Evolutionary conservation across 1,140 invertebrate genomes (phyloP).

Genomic region (Platorchestia sp.): DNA sequence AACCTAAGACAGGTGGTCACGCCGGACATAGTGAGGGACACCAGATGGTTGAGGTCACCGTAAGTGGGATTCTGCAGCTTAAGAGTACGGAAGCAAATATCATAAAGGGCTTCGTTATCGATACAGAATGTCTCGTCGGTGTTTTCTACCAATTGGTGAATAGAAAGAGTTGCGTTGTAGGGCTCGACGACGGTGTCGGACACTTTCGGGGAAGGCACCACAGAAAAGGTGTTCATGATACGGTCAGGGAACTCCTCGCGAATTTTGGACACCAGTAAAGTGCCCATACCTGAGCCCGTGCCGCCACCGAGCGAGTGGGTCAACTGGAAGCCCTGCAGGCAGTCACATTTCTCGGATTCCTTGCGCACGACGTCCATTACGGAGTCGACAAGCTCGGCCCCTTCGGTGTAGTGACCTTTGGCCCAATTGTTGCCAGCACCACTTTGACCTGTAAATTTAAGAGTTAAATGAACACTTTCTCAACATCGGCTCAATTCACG

Average conservation of each 20-base stretch:
- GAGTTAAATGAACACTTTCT: no score
- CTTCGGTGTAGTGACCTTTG: slow-evolving; percentile 80
- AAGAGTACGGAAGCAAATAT: slow-evolving; percentile 83
- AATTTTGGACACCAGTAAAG: slow-evolving; percentile 79
- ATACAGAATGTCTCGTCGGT: slow-evolving; percentile 87
- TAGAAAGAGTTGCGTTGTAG: slow-evolving; percentile 82
- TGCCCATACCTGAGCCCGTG: slow-evolving; percentile 74
- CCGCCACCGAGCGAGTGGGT: slow-evolving; percentile 75
- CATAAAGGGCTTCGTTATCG: slow-evolving; percentile 86
- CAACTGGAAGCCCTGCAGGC: slow-evolving; percentile 73
- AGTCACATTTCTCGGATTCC: slow-evolving; percentile 67
- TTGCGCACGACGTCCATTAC: slow-evolving; percentile 58
- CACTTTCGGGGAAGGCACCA: slow-evolving; percentile 75
- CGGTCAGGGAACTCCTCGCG: slow-evolving; percentile 84
- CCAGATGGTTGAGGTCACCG: slow-evolving; percentile 72
- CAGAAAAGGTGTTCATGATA: slow-evolving; percentile 76
- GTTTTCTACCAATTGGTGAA: slow-evolving; percentile 82
- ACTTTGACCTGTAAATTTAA: slow-evolving; percentile 68
- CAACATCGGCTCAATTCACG: no score
- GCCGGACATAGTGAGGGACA: slow-evolving; percentile 78
- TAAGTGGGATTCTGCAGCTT: slow-evolving; percentile 79
- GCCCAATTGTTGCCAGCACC: no score
- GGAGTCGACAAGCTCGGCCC: slow-evolving; percentile 73
- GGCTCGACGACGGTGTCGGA: slow-evolving; percentile 84
- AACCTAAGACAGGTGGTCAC: slow-evolving; percentile 86